Evolutionary conservation across 2,113 vertebrate species (phyloP).

Genomic region (Hiodon alosoides): DNA sequence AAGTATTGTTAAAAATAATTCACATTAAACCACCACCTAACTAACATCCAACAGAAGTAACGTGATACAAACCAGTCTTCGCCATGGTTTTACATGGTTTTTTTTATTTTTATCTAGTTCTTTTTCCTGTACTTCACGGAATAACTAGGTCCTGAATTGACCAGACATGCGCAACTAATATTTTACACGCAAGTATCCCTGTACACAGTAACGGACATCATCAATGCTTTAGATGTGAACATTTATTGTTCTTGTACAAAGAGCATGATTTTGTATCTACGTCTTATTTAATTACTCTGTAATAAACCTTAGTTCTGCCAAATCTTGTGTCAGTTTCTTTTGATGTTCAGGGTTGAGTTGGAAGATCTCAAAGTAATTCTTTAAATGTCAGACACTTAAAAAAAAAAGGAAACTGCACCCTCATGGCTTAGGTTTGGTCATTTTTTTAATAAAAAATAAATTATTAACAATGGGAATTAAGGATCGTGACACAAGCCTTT

Average conservation of each 20-base stretch:
- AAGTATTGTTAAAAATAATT: too few relatives aligned
- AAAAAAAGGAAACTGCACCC: background rate
- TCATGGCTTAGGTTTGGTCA: background rate
- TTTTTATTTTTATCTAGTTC: too few relatives aligned
- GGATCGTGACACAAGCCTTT: too few relatives aligned
- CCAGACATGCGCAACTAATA: background rate
- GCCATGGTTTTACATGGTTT: too few relatives aligned
- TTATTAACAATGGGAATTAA: too few relatives aligned
- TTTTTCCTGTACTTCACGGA: too few relatives aligned
- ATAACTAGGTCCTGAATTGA: too few relatives aligned
- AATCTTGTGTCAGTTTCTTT: background rate
- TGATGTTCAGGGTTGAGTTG: background rate
- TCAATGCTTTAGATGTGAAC: slow-evolving; percentile 22
- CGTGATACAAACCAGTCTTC: too few relatives aligned
- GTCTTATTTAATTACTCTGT: slow-evolving; percentile 38
- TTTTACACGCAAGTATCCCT: background rate
- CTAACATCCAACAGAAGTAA: too few relatives aligned
- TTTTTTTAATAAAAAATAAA: too few relatives aligned
- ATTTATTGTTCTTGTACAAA: slow-evolving; percentile 45
- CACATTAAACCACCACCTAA: too few relatives aligned
- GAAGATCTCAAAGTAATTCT: background rate
- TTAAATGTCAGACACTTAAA: background rate
- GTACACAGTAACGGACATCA: background rate
- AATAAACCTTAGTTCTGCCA: slow-evolving; percentile 38
- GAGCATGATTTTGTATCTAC: slow-evolving; percentile 43